These are phyloP conservation scores for Spodoptera picta DNA, from an alignment of 2,888 invertebrate genomes.

Conservation along the genomic window DNA sequence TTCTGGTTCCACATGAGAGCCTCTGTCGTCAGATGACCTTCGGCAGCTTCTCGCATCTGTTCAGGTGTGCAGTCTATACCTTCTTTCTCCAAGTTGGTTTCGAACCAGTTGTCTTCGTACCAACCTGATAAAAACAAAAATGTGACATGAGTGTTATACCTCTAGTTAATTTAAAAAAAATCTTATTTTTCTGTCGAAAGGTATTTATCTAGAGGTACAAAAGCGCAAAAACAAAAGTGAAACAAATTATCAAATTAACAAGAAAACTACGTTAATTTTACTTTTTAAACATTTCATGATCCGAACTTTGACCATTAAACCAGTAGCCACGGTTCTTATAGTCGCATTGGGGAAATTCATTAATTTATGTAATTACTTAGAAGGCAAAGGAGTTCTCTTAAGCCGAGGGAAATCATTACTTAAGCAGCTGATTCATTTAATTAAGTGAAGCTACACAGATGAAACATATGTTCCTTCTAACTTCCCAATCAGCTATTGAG, in stretches of 20 bases:
- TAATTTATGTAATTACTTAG: constrained; percentile 30
- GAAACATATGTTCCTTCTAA: constrained; percentile 15
- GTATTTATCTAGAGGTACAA: not conserved
- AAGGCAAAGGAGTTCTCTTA: constrained; percentile 20
- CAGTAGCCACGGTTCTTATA: constrained; percentile 13
- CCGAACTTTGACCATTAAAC: constrained; percentile 25
- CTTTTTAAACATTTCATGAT: constrained; percentile 3
- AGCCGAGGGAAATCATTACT: constrained; percentile 18
- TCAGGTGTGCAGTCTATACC: constrained; percentile 97
- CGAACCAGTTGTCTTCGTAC: constrained; percentile 99
- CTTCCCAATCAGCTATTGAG: no score
- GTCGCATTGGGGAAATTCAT: constrained; percentile 14
- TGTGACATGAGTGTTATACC: not conserved
- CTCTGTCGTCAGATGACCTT: constrained; percentile 99
- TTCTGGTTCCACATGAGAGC: constrained; percentile 99
- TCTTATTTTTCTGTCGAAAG: not conserved
- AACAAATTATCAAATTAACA: constrained; percentile 4
- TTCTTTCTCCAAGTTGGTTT: constrained; percentile 94
- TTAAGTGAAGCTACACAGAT: constrained; percentile 7
- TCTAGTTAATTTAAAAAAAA: not conserved
- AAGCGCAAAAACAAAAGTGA: constrained; percentile 11
- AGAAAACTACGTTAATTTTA: not conserved
- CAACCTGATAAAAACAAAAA: constrained; percentile 89
- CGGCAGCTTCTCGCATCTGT: constrained; percentile 97
- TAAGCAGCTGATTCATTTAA: constrained; percentile 16